Conservation (phyloP, 1,140 invertebrate genomes). For the Fopius arisanus region DNA sequence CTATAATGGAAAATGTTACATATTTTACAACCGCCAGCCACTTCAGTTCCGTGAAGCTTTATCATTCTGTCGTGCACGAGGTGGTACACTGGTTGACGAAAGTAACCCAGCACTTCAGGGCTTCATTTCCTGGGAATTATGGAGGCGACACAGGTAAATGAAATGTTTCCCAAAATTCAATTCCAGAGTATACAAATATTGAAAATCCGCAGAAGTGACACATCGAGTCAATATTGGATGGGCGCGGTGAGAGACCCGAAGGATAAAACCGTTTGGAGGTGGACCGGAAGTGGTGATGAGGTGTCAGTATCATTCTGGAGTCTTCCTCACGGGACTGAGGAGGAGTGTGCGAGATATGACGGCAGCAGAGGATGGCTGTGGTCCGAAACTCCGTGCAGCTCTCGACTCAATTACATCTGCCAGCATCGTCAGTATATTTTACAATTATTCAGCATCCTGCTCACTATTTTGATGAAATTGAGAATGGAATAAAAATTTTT, state of each 20-base stretch:
- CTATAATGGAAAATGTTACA: conserved; percentile 96
- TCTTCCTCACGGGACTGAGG: conserved; percentile 79
- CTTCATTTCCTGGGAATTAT: conserved; percentile 93
- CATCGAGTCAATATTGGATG: conserved; percentile 94
- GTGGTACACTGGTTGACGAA: conserved; percentile 87
- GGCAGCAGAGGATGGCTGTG: conserved; percentile 94
- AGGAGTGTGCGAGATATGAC: conserved; percentile 88
- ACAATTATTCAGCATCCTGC: neutral
- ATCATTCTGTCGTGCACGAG: conserved; percentile 78
- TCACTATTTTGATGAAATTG: too few relatives aligned
- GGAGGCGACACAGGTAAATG: conserved; percentile 81
- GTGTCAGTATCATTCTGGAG: conserved; percentile 94
- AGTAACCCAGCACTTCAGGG: conserved; percentile 94
- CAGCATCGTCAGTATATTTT: conserved; percentile 83
- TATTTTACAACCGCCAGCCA: conserved; percentile 91
- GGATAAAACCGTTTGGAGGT: conserved; percentile 86
- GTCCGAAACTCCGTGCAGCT: conserved; percentile 90
- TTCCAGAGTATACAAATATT: neutral
- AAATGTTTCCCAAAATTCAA: neutral
- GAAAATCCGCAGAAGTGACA: conserved; percentile 74
- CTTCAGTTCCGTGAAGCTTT: conserved; percentile 82
- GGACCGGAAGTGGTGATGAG: conserved; percentile 84
- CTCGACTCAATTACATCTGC: conserved; percentile 89
- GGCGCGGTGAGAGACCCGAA: conserved; percentile 84
- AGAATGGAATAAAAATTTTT: neutral